phyloP scores from a whole-genome alignment of 2,888 invertebrate genomes.

The Dicranocentrus wangi region DNA sequence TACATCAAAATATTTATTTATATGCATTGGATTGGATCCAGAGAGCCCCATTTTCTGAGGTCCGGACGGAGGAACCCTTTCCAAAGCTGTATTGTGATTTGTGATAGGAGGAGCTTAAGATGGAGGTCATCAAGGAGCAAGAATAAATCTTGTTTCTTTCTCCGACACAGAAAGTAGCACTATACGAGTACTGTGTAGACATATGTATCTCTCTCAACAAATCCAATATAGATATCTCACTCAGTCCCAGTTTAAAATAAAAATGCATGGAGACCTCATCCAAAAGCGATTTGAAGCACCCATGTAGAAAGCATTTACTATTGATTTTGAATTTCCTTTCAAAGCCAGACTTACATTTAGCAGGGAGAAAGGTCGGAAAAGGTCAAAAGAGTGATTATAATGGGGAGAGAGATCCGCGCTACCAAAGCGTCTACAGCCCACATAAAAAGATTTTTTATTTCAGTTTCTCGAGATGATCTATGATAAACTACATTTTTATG shows the following conservation, averaged over 20 bases:
- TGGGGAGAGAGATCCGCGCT: conserved; percentile 4
- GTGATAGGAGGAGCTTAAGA: too few relatives aligned
- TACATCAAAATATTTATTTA: too few relatives aligned
- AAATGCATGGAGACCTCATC: conserved; percentile 3
- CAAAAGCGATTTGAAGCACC: not conserved
- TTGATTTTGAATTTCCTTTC: not conserved
- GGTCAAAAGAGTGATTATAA: conserved; percentile 37
- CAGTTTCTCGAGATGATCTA: conserved; percentile 56
- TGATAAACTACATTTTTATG: conserved; percentile 60
- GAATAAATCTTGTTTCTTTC: not conserved
- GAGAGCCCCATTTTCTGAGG: too few relatives aligned
- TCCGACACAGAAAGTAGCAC: too few relatives aligned
- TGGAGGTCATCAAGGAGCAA: not conserved
- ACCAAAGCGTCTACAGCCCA: conserved; percentile 3
- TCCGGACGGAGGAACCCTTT: too few relatives aligned
- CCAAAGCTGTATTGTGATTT: not conserved
- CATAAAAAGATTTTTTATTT: conserved; percentile 58
- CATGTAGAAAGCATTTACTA: not conserved
- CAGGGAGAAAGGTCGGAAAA: conserved; percentile 7
- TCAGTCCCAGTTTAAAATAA: conserved; percentile 6
- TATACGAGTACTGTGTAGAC: too few relatives aligned
- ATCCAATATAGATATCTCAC: too few relatives aligned
- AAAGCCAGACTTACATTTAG: not conserved
- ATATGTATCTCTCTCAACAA: too few relatives aligned
- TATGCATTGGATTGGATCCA: too few relatives aligned